phyloP scores from a whole-genome alignment of 2,888 invertebrate species.

The Drosophila planitibia region DNA sequence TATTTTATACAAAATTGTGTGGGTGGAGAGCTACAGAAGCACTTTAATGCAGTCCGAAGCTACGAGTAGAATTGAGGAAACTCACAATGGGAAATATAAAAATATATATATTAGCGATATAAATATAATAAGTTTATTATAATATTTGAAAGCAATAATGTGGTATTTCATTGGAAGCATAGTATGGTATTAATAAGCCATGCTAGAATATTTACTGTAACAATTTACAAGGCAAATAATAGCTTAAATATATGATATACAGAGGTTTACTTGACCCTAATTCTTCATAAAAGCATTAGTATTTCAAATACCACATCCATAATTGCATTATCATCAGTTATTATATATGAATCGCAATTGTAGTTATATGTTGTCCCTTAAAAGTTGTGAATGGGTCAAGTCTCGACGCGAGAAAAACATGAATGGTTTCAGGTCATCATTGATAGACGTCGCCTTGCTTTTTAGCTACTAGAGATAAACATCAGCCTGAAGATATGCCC shows the following conservation, averaged over 20 bases:
- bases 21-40: conserved; percentile 27
- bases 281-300: background rate
- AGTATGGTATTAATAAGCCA: background rate
- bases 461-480: conserved; percentile 34
- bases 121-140: background rate
- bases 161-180: background rate
- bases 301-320: background rate
- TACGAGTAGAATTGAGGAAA: background rate
- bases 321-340: background rate
- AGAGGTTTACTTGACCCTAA: background rate
- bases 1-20: conserved; percentile 10
- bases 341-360: background rate
- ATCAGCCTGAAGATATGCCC: conserved; percentile 42
- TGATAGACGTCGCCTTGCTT: conserved; percentile 33
- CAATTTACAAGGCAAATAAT: background rate
- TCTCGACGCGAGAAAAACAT: conserved; percentile 17
- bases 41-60: conserved; percentile 20
- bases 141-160: background rate
- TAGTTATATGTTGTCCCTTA: background rate
- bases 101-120: background rate
- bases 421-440: conserved; percentile 37
- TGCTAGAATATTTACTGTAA: background rate
- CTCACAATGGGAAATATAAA: background rate
- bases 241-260: background rate
- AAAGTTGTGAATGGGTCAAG: conserved; percentile 26